A percentile compares a stretch with the other conserved stretches of the same genome.
phyloP scores from a whole-genome alignment of 2,888 invertebrate species.

The Noctua pronuba region DNA sequence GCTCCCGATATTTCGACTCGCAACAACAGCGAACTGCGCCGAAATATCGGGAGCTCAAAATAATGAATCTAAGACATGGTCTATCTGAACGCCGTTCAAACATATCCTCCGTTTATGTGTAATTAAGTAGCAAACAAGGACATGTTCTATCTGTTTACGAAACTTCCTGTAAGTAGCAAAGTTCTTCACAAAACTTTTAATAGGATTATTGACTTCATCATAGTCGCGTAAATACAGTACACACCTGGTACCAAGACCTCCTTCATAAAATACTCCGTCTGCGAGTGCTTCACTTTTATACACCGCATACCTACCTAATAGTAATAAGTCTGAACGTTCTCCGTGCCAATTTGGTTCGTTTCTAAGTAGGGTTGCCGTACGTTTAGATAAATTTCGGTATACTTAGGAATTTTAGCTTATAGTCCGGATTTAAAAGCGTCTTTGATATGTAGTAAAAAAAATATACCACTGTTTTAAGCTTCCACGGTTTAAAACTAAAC shows the following conservation, averaged over 20 bases:
- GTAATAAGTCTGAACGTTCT: slow-evolving; percentile 28
- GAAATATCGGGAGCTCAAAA: too few species aligned
- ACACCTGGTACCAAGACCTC: slow-evolving; percentile 18
- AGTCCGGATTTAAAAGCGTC: background rate
- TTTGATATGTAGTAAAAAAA: too few species aligned
- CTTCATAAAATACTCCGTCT: slow-evolving; percentile 17
- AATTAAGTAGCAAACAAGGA: background rate
- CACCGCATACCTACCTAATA: slow-evolving; percentile 23
- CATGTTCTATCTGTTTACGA: background rate
- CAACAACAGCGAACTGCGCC: too few species aligned
- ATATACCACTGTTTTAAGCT: too few species aligned
- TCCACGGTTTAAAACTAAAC: too few species aligned
- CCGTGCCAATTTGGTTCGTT: slow-evolving; percentile 55
- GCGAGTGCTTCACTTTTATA: slow-evolving; percentile 27
- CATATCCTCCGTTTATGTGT: background rate
- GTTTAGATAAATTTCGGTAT: background rate
- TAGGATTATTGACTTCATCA: slow-evolving; percentile 6
- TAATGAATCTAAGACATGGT: background rate
- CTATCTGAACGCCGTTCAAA: background rate
- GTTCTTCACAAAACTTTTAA: background rate
- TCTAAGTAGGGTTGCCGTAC: slow-evolving; percentile 38
- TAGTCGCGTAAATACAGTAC: background rate
- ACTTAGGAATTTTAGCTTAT: background rate
- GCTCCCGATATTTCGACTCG: too few species aligned
- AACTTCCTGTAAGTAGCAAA: background rate